Base-by-base conservation (phyloP, 53 echinoderm and acorn worm species). In the Glandiceps talaboti region DNA sequence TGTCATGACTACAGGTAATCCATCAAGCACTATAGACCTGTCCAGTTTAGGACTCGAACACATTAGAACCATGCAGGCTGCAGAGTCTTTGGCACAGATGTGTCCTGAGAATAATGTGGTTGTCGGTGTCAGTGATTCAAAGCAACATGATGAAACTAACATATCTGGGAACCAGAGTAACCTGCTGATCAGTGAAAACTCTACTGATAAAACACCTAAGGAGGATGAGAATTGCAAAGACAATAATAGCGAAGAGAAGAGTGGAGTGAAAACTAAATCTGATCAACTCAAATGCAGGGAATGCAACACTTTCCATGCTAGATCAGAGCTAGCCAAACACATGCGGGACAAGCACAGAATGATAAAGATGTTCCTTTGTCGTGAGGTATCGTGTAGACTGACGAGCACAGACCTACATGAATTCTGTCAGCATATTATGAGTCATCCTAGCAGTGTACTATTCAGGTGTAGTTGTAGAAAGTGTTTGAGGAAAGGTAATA, bases 291-390 rank as follows among this genome's bases (percentile, higher is more conserved):
- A 99, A 75, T 99, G 99, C 83, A 89, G 91, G 73, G 83, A 79
- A 27, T 99, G 99, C 76, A 83, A 86, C 33, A 99, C 84, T 33
- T 99, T 93, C 90, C 90, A 85, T 32, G 33, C 77, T 14, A 86
- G 91, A 0, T 82, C 79, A 28, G 81, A 45, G 31, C 83, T 99
- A 75, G 85, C 88, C 1, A 89, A 80, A 31, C 99, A 93, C 77
- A 99, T 99, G 99, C 84, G 85, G 14, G 85, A 86, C 73, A 73
- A 74, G 28, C 99, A 99, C 79, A 88, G 83, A 73, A 89, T 89
- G 88, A 86, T 85, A 28, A 99, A 94, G 81, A 76, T 87, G 14
- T 99, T 97, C 79, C 90, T 86, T 83, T 99, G 99, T 33, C 87
- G 91, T 28, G 86, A 87, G 76, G 76, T 81, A 0, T 33, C 77